A percentile compares a stretch with the other conserved stretches of the same genome.
Conservation (phyloP, 2,797 vertebrate genomes). For the Schizopygopsis malacanthus region DNA sequence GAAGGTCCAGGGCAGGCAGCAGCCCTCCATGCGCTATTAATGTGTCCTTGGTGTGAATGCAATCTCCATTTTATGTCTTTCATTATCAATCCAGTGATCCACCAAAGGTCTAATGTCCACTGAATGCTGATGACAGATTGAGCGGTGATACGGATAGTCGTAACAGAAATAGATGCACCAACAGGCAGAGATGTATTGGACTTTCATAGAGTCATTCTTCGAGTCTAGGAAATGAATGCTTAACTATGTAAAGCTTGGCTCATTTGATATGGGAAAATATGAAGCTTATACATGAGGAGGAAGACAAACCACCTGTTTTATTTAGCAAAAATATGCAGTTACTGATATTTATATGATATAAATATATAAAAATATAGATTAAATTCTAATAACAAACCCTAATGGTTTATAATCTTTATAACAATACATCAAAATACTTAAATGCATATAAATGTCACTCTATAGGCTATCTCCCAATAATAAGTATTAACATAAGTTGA, state of each 20-base stretch:
- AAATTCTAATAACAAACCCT: background rate
- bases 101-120: slow-evolving; percentile 47
- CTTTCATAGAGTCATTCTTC: background rate
- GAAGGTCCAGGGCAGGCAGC: background rate
- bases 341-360: background rate
- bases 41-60: slow-evolving; percentile 54
- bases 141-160: background rate
- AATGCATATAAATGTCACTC: background rate
- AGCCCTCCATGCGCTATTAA: slow-evolving; percentile 37
- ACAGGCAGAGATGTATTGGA: slow-evolving; percentile 18
- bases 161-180: slow-evolving; percentile 29
- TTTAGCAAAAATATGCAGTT: background rate
- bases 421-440: background rate
- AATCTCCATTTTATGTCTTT: slow-evolving; percentile 55
- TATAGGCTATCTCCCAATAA: background rate
- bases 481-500: background rate
- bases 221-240: background rate
- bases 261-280: background rate
- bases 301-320: background rate
- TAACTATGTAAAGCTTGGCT: background rate
- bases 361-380: background rate
- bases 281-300: background rate
- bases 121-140: slow-evolving; percentile 57
- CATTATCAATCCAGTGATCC: slow-evolving; percentile 58
- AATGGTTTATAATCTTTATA: background rate